Percentiles rank a stretch among this genome's conserved stretches.
Conservation (phyloP, 2,797 vertebrate species). For the Macropodus opercularis region DNA sequence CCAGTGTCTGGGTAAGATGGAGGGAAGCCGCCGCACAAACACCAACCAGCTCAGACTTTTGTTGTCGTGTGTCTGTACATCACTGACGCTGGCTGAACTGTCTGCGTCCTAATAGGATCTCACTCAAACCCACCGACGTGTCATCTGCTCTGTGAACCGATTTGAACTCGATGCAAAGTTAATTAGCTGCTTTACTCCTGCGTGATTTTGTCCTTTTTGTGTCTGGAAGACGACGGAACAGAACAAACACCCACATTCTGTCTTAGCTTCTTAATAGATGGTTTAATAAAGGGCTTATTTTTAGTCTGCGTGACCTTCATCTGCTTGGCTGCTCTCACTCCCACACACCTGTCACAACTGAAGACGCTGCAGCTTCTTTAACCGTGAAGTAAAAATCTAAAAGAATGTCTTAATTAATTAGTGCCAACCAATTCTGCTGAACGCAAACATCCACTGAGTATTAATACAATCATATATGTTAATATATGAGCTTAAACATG, state of each 20-base stretch:
- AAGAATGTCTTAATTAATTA: background rate
- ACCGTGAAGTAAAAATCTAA: constrained; percentile 1
- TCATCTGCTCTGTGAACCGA: too few species aligned
- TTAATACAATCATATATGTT: too few species aligned
- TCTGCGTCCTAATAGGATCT: too few species aligned
- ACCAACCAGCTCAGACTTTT: too few species aligned
- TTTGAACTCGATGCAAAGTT: too few species aligned
- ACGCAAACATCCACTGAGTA: background rate
- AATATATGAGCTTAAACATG: too few species aligned
- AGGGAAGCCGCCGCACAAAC: background rate
- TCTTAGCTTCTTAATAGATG: background rate
- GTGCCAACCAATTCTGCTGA: background rate
- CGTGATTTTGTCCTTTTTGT: constrained; percentile 10
- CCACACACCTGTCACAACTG: constrained; percentile 34
- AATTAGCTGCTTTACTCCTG: background rate
- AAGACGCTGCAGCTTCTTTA: constrained; percentile 3
- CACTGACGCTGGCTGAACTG: too few species aligned
- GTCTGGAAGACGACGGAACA: background rate
- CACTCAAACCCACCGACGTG: too few species aligned
- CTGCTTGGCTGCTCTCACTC: constrained; percentile 31
- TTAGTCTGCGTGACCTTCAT: constrained; percentile 30
- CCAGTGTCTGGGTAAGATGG: constrained; percentile 62
- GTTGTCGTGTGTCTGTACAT: too few species aligned
- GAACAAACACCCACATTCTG: constrained; percentile 7
- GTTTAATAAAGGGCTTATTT: constrained; percentile 32